phyloP scores from a whole-genome alignment of 2,888 invertebrate species.

The Liopterus haemorrhoidalis region DNA sequence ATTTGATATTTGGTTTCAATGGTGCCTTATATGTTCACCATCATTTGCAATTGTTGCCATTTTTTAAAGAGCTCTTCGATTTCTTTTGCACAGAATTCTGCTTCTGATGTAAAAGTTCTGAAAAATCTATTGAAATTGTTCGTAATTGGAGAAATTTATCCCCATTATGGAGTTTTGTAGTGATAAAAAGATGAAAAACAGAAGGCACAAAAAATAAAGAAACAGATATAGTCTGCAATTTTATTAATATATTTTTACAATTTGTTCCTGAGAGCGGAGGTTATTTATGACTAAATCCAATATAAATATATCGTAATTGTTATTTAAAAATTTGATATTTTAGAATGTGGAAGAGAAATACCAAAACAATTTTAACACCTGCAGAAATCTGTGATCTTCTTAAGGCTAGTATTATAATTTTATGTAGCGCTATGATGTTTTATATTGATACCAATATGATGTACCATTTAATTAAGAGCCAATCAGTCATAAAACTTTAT shows the following conservation, averaged over 20 bases:
- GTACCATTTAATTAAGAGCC: conserved; percentile 95
- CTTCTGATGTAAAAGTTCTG: neutral
- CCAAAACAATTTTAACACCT: conserved; percentile 64
- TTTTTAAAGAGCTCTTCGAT: too few relatives aligned
- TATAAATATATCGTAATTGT: neutral
- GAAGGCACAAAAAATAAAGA: too few relatives aligned
- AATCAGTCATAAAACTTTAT: conserved; percentile 97
- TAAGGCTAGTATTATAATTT: conserved; percentile 81
- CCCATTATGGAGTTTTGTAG: too few relatives aligned
- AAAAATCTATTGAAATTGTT: neutral
- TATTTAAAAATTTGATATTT: conserved; percentile 26
- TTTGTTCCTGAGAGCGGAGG: neutral
- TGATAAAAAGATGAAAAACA: too few relatives aligned
- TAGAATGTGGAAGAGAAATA: conserved; percentile 41
- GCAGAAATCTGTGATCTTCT: conserved; percentile 94
- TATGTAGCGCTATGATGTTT: conserved; percentile 77
- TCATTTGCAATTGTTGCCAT: too few relatives aligned
- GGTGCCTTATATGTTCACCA: neutral
- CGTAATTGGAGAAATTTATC: too few relatives aligned
- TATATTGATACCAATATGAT: conserved; percentile 96
- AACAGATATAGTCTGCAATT: too few relatives aligned
- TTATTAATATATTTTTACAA: too few relatives aligned
- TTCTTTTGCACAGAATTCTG: too few relatives aligned
- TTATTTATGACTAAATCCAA: neutral
- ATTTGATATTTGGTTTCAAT: neutral